Base-by-base conservation (phyloP, 2,113 vertebrate genomes). In the Tragelaphus scriptus region DNA sequence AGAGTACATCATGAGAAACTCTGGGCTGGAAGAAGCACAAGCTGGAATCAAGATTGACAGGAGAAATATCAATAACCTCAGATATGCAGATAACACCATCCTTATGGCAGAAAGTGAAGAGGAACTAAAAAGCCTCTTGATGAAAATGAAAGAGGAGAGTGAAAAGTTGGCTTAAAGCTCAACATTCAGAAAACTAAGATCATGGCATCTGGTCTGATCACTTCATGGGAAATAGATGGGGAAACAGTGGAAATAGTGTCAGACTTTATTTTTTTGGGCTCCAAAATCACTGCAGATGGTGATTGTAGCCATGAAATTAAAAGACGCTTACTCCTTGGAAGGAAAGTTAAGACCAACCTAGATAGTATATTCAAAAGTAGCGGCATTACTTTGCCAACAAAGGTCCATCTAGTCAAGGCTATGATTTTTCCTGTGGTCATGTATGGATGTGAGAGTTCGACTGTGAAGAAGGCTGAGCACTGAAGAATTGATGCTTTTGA, bases 391-490 rank as follows among this genome's bases (percentile, higher is more conserved):
- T 1, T 32, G 0, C 0, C 63, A 17, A 61, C 2, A 13, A 28
- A 61, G 59, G 1, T 30, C 61, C 28, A 5, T 63, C 28, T 58
- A 63, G 61, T 3, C 13, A 63, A 63, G 28, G 61, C 59, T 30
- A 15, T 63, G 6, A 13, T 63, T 30, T 63, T 30, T 30, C 61
- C 61, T 1, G 28, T 63, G 0, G 28, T 63, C 28, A 32, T 15
- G 28, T 63, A 63, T 63, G 13, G 6, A 61, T 63, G 61, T 30
- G 61, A 30, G 28, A 14, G 28, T 30, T 63, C 6, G 61, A 63
- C 61, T 63, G 2, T 30, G 2, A 63, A 30, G 61, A 63, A 63
- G 1, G 28, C 61, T 30, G 13, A 63, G 0, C 0, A 0, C 13
- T 1, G 2, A 63, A 30, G 61, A 63, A 30, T 3, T 63, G 61